These are phyloP conservation scores for Gryllus longicercus DNA, from an alignment of 2,888 invertebrate genomes.

Conservation along the genomic window DNA sequence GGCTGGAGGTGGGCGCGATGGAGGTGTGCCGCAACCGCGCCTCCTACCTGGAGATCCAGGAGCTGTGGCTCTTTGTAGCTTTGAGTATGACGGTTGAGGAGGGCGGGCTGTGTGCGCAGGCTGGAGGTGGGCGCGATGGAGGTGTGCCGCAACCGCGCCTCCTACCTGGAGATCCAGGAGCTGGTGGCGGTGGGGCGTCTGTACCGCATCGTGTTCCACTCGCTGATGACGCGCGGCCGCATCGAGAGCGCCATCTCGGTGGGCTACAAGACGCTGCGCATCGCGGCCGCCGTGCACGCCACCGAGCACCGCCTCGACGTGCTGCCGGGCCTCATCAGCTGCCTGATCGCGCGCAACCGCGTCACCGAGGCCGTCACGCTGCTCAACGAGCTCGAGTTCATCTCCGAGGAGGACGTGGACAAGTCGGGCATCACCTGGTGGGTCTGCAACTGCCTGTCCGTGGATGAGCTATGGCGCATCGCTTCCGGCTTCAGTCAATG, in stretches of 20 bases:
- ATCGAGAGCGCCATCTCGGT: slow-evolving; percentile 45
- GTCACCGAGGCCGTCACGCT: slow-evolving; percentile 48
- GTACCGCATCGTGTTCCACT: slow-evolving; percentile 49
- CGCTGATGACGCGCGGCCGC: slow-evolving; percentile 46
- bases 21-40: too few relatives aligned
- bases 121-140: slow-evolving; percentile 39
- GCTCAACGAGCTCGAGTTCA: slow-evolving; percentile 47
- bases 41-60: too few relatives aligned
- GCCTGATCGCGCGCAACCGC: slow-evolving; percentile 45
- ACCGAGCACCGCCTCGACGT: slow-evolving; percentile 43
- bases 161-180: slow-evolving; percentile 48
- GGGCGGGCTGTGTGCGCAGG: not conserved
- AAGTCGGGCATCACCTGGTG: slow-evolving; percentile 54
- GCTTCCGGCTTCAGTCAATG: too few relatives aligned
- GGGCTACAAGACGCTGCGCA: slow-evolving; percentile 46
- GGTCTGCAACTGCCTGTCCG: not conserved
- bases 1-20: too few relatives aligned
- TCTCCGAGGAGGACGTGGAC: slow-evolving; percentile 42
- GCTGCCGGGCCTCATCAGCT: slow-evolving; percentile 46
- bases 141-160: slow-evolving; percentile 46
- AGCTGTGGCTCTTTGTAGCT: too few relatives aligned
- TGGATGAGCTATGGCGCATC: too few relatives aligned
- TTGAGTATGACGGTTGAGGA: too few relatives aligned
- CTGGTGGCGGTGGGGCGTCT: slow-evolving; percentile 48
- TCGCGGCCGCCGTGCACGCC: slow-evolving; percentile 45